These are phyloP conservation scores for Characodon lateralis DNA, from an alignment of 2,797 vertebrate species.

Conservation along the genomic window DNA sequence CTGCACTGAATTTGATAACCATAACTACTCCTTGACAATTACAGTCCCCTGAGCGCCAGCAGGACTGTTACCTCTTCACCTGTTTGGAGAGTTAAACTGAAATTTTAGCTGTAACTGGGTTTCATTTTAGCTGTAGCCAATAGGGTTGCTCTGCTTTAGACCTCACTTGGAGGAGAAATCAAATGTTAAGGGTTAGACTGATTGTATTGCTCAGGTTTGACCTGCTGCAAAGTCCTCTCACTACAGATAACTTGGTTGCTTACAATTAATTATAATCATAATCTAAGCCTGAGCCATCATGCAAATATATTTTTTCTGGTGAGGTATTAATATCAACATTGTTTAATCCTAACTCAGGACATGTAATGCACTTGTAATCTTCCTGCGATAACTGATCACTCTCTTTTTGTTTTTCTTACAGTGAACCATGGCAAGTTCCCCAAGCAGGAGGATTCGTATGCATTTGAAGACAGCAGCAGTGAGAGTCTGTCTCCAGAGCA, in stretches of 20 bases:
- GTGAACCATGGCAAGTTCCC: slow-evolving; percentile 89
- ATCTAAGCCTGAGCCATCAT: too few species aligned
- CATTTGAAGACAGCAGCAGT: slow-evolving; percentile 96
- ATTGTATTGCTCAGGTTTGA: not conserved
- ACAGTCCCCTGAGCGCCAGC: not conserved
- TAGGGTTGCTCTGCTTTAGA: not conserved
- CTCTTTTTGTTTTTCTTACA: slow-evolving; percentile 46
- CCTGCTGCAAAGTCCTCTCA: not conserved
- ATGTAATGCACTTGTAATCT: not conserved
- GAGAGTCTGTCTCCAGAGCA: slow-evolving; percentile 93
- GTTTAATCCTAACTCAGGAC: not conserved
- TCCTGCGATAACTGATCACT: not conserved
- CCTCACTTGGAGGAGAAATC: not conserved
- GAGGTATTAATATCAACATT: not conserved
- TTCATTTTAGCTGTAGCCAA: not conserved
- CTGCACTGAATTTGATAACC: not conserved
- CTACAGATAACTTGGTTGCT: not conserved
- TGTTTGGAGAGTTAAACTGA: not conserved
- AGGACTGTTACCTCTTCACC: not conserved
- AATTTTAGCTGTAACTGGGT: not conserved
- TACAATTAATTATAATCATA: not conserved
- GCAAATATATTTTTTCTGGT: not conserved
- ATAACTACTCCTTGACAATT: not conserved
- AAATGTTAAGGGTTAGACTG: not conserved
- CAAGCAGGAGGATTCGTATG: slow-evolving; percentile 89